Base-by-base conservation (phyloP, 2,888 invertebrate species). In the Caenorhabditis japonica region DNA sequence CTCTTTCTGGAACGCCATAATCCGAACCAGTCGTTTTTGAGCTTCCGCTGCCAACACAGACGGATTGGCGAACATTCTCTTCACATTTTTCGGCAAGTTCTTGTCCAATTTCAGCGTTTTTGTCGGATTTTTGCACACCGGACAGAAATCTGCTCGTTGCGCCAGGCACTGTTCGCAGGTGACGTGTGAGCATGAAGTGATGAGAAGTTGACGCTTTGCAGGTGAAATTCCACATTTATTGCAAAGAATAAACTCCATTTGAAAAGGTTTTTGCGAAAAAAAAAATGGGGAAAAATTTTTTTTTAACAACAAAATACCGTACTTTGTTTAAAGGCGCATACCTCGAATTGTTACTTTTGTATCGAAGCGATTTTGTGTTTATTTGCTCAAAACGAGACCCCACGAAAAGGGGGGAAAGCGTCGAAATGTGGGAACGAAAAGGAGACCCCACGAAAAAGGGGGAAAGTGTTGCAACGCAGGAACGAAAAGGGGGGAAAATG, bases 51-150 rank as follows among this genome's bases (percentile, higher is more conserved):
- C 44, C 49, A 69, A 27, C 10, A 27, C 15, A 13, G 38, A 15
- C 19, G 53, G 17, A 15, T 69, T 60, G 8, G 51, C 19, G 27
- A 69, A 69, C 34, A 69, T 33, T 47, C 49, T 69, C 17, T 19
- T 7, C n/a, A 69, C 60, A 47, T 69, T 53, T 33, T 55, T 59
- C 47, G 69, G 69, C 30, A 69, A 25, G 15, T 39, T 59, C 23
- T 13, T 34, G 15, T 60, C 53, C 19, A 69, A 33, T 60, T 69
- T 60, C 4, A 69, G 36, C n/a, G 53, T 19, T 49, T 69, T 69
- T 19, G 69, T 27, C n/a, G 69, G 60, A 10, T 59, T 60, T 69
- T 69, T 60, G n/a, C 69, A 69, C 17, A 69, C 21, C 7, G 33
- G 33, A 25, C 69, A 69, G 21, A 19, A 41, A 8, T 60, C 69